Conservation (phyloP, 1,140 invertebrate genomes). For the Coptotermes formosanus region DNA sequence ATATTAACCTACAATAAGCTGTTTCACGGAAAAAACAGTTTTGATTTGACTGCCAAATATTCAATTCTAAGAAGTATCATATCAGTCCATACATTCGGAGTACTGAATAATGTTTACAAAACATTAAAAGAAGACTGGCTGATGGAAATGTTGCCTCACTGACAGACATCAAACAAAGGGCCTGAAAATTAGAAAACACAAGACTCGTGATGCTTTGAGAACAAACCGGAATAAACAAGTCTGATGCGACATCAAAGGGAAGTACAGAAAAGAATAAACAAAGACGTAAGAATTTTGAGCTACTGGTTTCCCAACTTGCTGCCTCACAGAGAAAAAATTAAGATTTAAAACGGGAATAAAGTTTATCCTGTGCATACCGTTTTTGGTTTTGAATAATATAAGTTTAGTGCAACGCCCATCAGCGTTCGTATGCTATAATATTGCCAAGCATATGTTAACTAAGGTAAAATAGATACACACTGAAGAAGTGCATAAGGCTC, state of each 20-base stretch:
- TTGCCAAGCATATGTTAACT: too few species aligned
- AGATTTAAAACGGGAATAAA: background rate
- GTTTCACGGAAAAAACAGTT: background rate
- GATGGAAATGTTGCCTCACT: slow-evolving; percentile 1
- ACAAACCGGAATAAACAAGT: background rate
- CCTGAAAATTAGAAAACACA: background rate
- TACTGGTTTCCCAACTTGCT: background rate
- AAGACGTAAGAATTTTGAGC: background rate
- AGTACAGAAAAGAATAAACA: background rate
- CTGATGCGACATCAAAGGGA: background rate
- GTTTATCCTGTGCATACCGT: too few species aligned
- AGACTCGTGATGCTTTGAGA: background rate
- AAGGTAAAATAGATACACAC: too few species aligned
- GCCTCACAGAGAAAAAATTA: background rate
- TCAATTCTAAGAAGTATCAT: background rate
- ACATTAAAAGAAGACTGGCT: background rate
- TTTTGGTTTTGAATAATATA: too few species aligned
- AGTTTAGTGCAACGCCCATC: too few species aligned
- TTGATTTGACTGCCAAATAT: background rate
- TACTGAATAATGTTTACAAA: background rate
- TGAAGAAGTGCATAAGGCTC: too few species aligned
- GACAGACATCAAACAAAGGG: background rate
- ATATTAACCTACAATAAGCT: background rate
- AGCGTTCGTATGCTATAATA: too few species aligned
- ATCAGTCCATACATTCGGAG: background rate